Percentiles rank a stretch among this genome's conserved stretches.
phyloP scores from a whole-genome alignment of 2,113 vertebrate genomes.

The Narcine bancroftii region DNA sequence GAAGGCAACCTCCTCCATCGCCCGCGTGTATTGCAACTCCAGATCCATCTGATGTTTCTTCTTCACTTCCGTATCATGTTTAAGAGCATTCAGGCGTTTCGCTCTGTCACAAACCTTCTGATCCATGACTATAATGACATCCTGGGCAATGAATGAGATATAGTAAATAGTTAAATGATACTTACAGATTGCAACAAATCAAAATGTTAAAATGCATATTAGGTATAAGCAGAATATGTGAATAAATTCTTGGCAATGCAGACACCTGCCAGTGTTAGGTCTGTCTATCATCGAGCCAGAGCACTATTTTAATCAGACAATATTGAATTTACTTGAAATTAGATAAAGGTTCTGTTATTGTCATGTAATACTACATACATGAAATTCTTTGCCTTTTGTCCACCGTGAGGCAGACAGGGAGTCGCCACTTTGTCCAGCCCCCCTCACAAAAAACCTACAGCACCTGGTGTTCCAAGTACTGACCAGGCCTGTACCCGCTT shows the following conservation, averaged over 20 bases:
- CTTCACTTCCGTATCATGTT: conserved; percentile 53
- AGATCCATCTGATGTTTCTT: conserved; percentile 54
- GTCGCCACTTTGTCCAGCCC: too few relatives aligned
- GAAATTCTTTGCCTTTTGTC: too few relatives aligned
- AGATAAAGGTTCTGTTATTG: too few relatives aligned
- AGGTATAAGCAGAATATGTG: not conserved
- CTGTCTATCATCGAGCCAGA: not conserved
- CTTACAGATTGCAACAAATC: not conserved
- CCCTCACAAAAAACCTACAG: too few relatives aligned
- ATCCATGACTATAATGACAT: conserved; percentile 54
- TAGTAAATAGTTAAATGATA: not conserved
- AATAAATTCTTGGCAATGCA: not conserved
- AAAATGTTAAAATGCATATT: not conserved
- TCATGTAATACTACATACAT: too few relatives aligned
- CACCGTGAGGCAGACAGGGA: too few relatives aligned
- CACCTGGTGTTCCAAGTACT: too few relatives aligned
- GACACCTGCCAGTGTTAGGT: not conserved
- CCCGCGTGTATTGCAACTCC: conserved; percentile 49
- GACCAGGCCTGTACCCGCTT: too few relatives aligned
- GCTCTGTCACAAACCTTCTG: conserved; percentile 59
- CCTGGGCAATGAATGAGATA: conserved; percentile 40
- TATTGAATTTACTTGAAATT: not conserved
- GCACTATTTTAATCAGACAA: not conserved
- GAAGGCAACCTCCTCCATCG: conserved; percentile 43
- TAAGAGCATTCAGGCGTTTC: conserved; percentile 65